Base-by-base conservation (phyloP, 2,888 invertebrate species). In the Drosophila atripex region DNA sequence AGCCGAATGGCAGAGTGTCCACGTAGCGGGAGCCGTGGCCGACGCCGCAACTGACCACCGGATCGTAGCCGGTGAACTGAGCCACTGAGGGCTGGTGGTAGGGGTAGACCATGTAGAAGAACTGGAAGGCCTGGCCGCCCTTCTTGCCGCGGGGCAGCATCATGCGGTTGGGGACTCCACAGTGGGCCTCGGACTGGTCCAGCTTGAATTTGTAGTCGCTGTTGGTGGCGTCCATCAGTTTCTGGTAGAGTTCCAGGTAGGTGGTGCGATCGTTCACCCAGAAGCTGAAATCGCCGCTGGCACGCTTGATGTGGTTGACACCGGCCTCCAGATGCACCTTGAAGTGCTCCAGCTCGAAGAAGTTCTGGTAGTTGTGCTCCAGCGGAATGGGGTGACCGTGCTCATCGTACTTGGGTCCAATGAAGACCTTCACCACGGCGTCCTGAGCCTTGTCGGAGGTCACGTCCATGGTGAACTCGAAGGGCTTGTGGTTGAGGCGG, bases 391-490 rank as follows among this genome's bases (percentile, higher is more conserved):
- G 88, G 43, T 93, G 93, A 47, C 93, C 93, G 39, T 93, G 86
- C 63, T 93, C 90, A 84, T 95, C 94, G 80, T 93, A 93, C 89
- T 95, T 95, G 0, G 95, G 95, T 87, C 95, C 95, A 73, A 95
- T 91, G 93, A 94, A 95, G 0, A 95, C 91, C 78, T 94, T 94
- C 3, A 95, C 93, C 4, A 95, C 92, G 56, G 93, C 93, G 71
- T 93, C 93, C 23, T 92, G 92, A n/a, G 92, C 90, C 82, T 94
- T 93, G 86, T 94, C 93, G 16, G 94, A 93, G 49, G 90, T 85
- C 2, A 95, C 91, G 52, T 93, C 93, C 47, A 95, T 57, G 28
- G 93, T 93, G 63, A 94, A 92, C 77, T 92, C 93, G 92, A 94
- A 95, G 23, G 94, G 94, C 57, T 94, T 92, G 91, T 95, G 94